phyloP scores from a whole-genome alignment of 2,888 invertebrate species.

The Aquatica leii region DNA sequence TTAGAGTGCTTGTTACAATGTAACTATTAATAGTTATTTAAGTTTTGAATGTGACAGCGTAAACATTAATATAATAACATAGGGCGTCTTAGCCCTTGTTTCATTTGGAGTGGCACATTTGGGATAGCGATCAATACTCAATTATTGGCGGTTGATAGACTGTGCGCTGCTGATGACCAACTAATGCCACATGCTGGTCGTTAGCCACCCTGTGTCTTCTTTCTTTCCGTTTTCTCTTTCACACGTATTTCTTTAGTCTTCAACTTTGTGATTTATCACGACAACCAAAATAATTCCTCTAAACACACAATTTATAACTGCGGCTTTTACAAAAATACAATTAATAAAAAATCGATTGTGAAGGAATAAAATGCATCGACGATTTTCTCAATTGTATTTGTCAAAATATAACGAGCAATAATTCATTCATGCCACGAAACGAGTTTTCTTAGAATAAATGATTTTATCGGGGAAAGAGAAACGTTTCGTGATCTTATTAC shows the following conservation, averaged over 20 bases:
- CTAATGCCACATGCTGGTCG: slow-evolving; percentile 59
- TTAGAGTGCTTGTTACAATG: too few relatives aligned
- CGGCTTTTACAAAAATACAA: slow-evolving; percentile 18
- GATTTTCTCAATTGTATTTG: slow-evolving; percentile 24
- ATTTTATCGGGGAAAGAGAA: slow-evolving; percentile 26
- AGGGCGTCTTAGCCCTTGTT: slow-evolving; percentile 39
- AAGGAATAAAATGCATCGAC: not conserved
- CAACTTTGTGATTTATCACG: slow-evolving; percentile 35
- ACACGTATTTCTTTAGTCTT: slow-evolving; percentile 34
- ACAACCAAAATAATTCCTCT: slow-evolving; percentile 35
- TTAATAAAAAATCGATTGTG: slow-evolving; percentile 24
- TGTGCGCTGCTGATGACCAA: slow-evolving; percentile 58
- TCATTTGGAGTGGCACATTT: slow-evolving; percentile 43
- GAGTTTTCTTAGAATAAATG: slow-evolving; percentile 30
- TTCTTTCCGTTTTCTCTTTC: slow-evolving; percentile 39
- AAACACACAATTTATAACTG: slow-evolving; percentile 33
- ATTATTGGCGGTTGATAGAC: slow-evolving; percentile 61
- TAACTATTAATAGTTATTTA: slow-evolving; percentile 23
- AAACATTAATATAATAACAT: slow-evolving; percentile 46
- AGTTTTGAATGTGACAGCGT: slow-evolving; percentile 40
- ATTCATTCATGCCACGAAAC: slow-evolving; percentile 18
- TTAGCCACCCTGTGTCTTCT: slow-evolving; percentile 53
- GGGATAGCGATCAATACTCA: slow-evolving; percentile 61
- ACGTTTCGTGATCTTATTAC: slow-evolving; percentile 30
- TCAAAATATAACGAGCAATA: slow-evolving; percentile 29